Evolutionary conservation across 1,140 invertebrate species (phyloP).

Genomic region (Eufriesea mexicana): DNA sequence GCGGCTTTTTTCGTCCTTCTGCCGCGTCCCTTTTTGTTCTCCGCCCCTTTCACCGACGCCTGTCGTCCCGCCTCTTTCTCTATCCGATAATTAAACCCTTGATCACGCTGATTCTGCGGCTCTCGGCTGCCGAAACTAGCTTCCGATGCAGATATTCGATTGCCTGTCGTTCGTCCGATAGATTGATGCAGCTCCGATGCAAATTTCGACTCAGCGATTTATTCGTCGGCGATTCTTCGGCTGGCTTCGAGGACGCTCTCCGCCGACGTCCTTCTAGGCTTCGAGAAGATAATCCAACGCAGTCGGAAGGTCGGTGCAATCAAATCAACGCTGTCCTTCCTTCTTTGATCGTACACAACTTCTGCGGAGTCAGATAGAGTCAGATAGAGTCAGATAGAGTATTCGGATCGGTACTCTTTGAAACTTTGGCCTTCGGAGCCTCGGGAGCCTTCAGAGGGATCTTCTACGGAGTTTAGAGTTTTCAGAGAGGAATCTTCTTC

Average conservation of each 20-base stretch:
- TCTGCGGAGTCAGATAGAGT: neutral
- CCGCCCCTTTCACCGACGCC: neutral
- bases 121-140: neutral
- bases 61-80: neutral
- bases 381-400: no score
- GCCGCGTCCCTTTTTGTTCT: neutral
- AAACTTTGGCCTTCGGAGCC: no score
- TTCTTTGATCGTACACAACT: neutral
- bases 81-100: neutral
- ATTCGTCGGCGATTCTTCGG: neutral
- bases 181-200: neutral
- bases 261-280: neutral
- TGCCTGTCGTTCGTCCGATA: neutral
- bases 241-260: neutral
- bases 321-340: neutral
- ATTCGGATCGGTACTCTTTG: no score
- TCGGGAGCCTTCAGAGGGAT: no score
- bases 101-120: neutral
- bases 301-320: neutral
- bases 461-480: no score
- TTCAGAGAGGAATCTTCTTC: no score
- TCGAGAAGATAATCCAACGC: neutral
- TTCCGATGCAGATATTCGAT: conserved; percentile 9
- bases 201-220: neutral
- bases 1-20: no score